Conservation (phyloP, 2,113 vertebrate species). For the Labeo rohita region DNA sequence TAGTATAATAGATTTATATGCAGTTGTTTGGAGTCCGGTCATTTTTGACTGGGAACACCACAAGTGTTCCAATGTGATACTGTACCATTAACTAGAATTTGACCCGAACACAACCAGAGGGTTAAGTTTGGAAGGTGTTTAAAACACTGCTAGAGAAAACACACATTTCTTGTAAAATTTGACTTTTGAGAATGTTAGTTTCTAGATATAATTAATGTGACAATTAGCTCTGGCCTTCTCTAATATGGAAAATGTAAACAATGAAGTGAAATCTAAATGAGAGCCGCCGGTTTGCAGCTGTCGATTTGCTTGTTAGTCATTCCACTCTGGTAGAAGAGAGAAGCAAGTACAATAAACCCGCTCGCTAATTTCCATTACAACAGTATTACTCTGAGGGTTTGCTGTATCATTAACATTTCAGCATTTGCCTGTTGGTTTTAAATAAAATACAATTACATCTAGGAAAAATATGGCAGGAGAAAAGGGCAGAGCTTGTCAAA, state of each 20-base stretch:
- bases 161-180: neutral
- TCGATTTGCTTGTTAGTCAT: neutral
- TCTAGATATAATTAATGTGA: neutral
- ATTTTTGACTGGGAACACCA: too few species aligned
- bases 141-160: neutral
- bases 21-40: too few species aligned
- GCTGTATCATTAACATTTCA: constrained; percentile 48
- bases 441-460: constrained; percentile 32
- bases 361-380: neutral
- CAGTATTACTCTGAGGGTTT: constrained; percentile 38
- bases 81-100: too few species aligned
- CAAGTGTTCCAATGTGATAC: too few species aligned
- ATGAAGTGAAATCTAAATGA: neutral
- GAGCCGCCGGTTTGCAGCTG: neutral
- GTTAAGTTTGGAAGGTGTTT: neutral
- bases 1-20: too few species aligned
- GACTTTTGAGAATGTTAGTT: neutral
- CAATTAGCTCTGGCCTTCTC: neutral
- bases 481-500: constrained; percentile 34
- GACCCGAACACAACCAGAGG: too few species aligned
- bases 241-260: neutral
- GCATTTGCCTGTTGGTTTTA: constrained; percentile 33
- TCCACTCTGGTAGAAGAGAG: neutral
- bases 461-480: neutral
- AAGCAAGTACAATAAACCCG: neutral